Base-by-base conservation (phyloP, 2,797 vertebrate species). In the Centroberyx gerrardi region DNA sequence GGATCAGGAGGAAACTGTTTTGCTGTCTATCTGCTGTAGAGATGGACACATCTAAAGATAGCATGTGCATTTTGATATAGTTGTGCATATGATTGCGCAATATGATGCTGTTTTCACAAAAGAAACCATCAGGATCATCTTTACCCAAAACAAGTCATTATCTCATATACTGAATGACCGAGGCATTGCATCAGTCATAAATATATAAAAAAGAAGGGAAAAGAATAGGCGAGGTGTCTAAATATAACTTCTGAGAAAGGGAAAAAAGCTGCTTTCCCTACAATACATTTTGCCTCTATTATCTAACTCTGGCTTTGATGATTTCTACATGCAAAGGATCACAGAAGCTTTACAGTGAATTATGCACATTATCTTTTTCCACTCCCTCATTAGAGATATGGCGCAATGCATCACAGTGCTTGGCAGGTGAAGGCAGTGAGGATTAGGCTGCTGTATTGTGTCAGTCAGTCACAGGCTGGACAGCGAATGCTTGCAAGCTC, bases 341-440 rank as follows among this genome's bases (percentile, higher is more conserved):
- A 90, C 44, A 85, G 72, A 81, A 80, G 74, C 81, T 88, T 82
- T 81, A 69, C 4, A 9, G 80, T 91, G 86, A 91, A 88, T 92
- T 86, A 87, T 90, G 83, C 91, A 88, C 87, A 87, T 89, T 87
- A 87, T 88, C 68, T 70, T 53, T 80, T 63, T 48, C 52, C 56
- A 58, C 62, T 86, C 62, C 61, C 88, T 90, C 83, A 75, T 83
- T 68, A 36, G 72, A 58, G 68, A 78, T 55, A 46, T 63, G 76
- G 58, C 80, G 82, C 86, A 86, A 74, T 86, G 79, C 81, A 77
- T 81, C 54, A 69, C 62, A 85, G 68, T 51, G 9, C 48, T 33
- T 80, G 68, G 54, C 78, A 86, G 82, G 82, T 87, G 76, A 80
- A 67, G 62, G 53, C 61, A 22, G 38, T 3, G 53, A 68, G 67